phyloP scores from a whole-genome alignment of 1,140 invertebrate genomes.

The Matsumurasca onukii region DNA sequence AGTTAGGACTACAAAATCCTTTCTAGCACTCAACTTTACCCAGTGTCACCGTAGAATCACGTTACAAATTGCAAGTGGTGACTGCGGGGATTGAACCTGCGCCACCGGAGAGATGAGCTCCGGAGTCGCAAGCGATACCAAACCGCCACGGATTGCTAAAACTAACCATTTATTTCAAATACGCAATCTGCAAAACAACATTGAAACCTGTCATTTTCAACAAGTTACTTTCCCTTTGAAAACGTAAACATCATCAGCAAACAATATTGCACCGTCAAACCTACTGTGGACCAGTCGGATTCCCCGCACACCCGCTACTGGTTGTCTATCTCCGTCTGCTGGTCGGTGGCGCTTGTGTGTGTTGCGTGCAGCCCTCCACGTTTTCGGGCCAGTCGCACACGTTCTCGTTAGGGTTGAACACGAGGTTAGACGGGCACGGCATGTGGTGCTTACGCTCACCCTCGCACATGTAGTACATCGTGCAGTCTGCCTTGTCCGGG shows the following conservation, averaged over 20 bases:
- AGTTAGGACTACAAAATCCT: no score
- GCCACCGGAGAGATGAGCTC: no score
- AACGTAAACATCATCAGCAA: neutral
- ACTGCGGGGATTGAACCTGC: no score
- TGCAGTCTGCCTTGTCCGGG: constrained; percentile 86
- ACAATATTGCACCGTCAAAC: neutral
- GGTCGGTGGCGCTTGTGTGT: constrained; percentile 73
- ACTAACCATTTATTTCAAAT: no score
- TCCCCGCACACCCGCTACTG: neutral
- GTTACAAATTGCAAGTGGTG: no score
- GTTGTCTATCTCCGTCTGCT: constrained; percentile 42
- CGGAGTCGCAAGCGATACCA: no score
- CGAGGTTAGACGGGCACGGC: constrained; percentile 93
- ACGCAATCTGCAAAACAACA: no score
- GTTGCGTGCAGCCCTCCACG: constrained; percentile 82
- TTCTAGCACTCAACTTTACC: no score
- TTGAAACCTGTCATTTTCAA: no score
- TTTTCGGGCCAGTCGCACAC: constrained; percentile 97
- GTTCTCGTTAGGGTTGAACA: constrained; percentile 91
- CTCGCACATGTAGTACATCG: constrained; percentile 95
- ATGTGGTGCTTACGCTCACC: constrained; percentile 94
- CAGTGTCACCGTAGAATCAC: no score
- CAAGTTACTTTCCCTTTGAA: no score
- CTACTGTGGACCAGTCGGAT: neutral
- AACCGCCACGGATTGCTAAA: no score